Conservation (phyloP, 1,140 invertebrate genomes). For the Mercenaria mercenaria region DNA sequence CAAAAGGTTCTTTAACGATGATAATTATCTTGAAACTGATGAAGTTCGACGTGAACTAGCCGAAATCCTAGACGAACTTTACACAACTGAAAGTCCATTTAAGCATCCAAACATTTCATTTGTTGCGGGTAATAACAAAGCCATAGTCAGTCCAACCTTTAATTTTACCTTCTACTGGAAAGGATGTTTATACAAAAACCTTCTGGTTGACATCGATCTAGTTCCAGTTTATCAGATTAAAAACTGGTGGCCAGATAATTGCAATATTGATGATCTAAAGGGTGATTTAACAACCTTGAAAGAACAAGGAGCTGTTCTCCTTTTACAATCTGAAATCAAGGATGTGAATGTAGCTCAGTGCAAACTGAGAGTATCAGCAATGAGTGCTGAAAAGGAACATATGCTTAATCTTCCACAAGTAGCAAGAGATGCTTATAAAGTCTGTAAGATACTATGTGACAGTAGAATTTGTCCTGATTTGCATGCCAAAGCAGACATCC, state of each 20-base stretch:
- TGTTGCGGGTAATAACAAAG: slow-evolving; percentile 7
- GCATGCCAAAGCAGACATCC: not conserved
- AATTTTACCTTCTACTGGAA: slow-evolving; percentile 32
- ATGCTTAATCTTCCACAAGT: slow-evolving; percentile 16
- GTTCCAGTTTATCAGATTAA: not conserved
- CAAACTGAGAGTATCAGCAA: slow-evolving; percentile 4
- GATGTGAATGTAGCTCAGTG: not conserved
- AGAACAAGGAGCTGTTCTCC: not conserved
- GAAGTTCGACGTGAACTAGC: not conserved
- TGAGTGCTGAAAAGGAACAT: slow-evolving; percentile 26
- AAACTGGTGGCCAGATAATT: not conserved
- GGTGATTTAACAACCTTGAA: not conserved
- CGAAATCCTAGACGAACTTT: slow-evolving; percentile 10
- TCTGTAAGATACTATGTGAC: not conserved
- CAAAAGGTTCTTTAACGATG: not conserved
- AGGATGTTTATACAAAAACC: slow-evolving; percentile 2
- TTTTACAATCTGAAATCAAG: not conserved
- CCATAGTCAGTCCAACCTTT: not conserved
- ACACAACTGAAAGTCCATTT: slow-evolving; percentile 4
- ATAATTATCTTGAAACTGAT: not conserved
- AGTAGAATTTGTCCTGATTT: slow-evolving; percentile 7
- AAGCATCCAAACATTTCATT: slow-evolving; percentile 30
- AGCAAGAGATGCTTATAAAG: slow-evolving; percentile 40
- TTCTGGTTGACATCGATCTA: slow-evolving; percentile 14
- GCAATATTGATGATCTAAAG: not conserved